Percentiles rank a stretch among this genome's conserved stretches.
These are phyloP conservation scores for Paedocypris sp. DNA, from an alignment of 2,113 vertebrate species.

Conservation along the genomic window DNA sequence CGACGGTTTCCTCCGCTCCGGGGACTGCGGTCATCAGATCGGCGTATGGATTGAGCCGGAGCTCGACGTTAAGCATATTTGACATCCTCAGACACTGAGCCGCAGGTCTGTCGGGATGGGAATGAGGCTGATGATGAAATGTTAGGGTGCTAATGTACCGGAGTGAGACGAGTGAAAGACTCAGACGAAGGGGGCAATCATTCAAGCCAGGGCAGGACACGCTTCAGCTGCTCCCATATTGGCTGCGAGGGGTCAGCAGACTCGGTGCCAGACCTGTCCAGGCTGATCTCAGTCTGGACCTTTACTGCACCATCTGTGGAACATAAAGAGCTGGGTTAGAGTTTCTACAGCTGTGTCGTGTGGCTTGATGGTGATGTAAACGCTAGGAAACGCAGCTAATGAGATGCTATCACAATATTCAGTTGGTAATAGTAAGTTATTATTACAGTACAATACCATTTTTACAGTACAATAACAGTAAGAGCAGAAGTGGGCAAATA, in stretches of 20 bases:
- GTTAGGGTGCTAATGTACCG: background rate
- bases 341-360: too few species aligned
- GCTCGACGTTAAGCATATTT: slow-evolving; percentile 19
- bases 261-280: background rate
- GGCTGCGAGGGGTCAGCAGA: background rate
- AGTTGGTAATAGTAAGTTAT: too few species aligned
- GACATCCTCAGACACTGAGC: slow-evolving; percentile 23
- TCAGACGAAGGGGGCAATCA: background rate
- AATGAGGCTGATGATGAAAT: slow-evolving; percentile 8
- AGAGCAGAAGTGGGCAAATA: too few species aligned
- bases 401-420: too few species aligned
- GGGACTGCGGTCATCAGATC: slow-evolving; percentile 4
- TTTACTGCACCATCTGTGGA: too few species aligned
- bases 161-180: background rate
- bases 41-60: background rate
- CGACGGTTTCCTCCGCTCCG: slow-evolving; percentile 3
- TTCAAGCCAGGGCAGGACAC: background rate
- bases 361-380: too few species aligned
- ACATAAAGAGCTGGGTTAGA: too few species aligned
- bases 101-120: background rate
- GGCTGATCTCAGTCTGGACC: background rate
- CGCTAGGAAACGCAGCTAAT: too few species aligned
- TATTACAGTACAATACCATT: too few species aligned
- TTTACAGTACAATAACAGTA: too few species aligned
- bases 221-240: background rate